These are phyloP conservation scores for Romanogobio albipinnatus DNA, from an alignment of 2,113 vertebrate genomes.

Conservation along the genomic window DNA sequence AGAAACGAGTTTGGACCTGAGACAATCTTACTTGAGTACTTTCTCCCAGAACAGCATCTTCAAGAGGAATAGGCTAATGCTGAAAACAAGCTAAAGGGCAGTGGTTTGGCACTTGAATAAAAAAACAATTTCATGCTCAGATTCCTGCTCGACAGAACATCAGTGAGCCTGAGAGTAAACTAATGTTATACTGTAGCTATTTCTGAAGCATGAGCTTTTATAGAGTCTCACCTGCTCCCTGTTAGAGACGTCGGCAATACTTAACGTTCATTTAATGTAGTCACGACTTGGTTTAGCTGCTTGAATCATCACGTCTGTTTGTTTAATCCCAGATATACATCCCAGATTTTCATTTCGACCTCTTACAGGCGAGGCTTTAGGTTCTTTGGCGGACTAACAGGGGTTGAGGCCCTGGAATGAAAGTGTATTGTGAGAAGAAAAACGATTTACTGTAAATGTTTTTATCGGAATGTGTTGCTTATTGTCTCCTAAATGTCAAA, in stretches of 20 bases:
- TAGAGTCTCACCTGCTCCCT: constrained; percentile 32
- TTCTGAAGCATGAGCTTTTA: neutral
- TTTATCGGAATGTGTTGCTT: neutral
- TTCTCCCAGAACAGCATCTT: neutral
- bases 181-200: neutral
- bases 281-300: neutral
- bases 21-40: neutral
- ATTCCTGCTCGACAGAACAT: constrained; percentile 10
- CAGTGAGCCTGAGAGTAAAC: neutral
- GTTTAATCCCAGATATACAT: neutral
- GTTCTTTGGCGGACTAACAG: neutral
- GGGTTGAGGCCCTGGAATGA: neutral
- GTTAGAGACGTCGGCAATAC: neutral
- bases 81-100: neutral
- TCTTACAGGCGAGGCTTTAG: neutral
- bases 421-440: neutral
- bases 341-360: neutral
- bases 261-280: neutral
- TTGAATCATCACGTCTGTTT: neutral
- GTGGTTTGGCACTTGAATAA: neutral
- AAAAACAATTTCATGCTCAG: constrained; percentile 35
- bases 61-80: neutral
- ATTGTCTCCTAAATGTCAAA: constrained; percentile 66
- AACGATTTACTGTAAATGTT: neutral
- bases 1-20: neutral